These are phyloP conservation scores for Acromyrmex echinatior DNA, from an alignment of 1,140 invertebrate species.

Conservation along the genomic window DNA sequence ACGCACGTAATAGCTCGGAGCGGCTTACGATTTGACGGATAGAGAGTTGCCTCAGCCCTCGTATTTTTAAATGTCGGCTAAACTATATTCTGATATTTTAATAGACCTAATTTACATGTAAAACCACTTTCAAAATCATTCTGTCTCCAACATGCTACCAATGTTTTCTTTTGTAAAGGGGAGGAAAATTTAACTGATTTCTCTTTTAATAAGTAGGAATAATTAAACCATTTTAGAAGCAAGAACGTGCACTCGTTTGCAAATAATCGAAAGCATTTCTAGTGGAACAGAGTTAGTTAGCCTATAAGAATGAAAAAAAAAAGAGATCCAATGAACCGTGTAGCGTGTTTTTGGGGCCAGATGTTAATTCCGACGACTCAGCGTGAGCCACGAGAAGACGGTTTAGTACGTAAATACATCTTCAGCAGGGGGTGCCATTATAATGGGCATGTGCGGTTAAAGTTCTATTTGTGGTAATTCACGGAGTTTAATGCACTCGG, in stretches of 20 bases:
- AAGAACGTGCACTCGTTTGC: neutral
- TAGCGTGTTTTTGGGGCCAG: slow-evolving; percentile 81
- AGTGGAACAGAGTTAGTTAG: slow-evolving; percentile 48
- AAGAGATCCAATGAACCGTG: slow-evolving; percentile 74
- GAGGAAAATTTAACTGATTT: neutral
- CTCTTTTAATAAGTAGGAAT: neutral
- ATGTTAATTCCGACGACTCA: slow-evolving; percentile 85
- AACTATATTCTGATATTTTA: slow-evolving; percentile 73
- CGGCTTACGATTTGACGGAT: slow-evolving; percentile 73
- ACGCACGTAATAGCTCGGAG: slow-evolving; percentile 79
- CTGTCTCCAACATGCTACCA: slow-evolving; percentile 29
- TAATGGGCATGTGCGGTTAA: slow-evolving; percentile 86
- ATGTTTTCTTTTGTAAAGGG: slow-evolving; percentile 7
- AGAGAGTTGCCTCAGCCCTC: slow-evolving; percentile 70
- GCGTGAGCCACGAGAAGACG: slow-evolving; percentile 83
- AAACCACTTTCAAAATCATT: slow-evolving; percentile 78
- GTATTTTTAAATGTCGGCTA: slow-evolving; percentile 80
- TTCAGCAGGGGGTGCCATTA: slow-evolving; percentile 86
- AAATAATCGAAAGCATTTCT: slow-evolving; percentile 44
- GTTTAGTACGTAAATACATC: slow-evolving; percentile 86
- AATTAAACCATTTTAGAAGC: neutral
- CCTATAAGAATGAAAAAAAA: slow-evolving; percentile 61
- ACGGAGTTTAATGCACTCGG: slow-evolving; percentile 85
- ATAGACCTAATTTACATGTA: slow-evolving; percentile 85
- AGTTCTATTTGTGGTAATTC: slow-evolving; percentile 87